Evolutionary conservation across 2,113 vertebrate species (phyloP).

Genomic region (Collichthys lucidus): DNA sequence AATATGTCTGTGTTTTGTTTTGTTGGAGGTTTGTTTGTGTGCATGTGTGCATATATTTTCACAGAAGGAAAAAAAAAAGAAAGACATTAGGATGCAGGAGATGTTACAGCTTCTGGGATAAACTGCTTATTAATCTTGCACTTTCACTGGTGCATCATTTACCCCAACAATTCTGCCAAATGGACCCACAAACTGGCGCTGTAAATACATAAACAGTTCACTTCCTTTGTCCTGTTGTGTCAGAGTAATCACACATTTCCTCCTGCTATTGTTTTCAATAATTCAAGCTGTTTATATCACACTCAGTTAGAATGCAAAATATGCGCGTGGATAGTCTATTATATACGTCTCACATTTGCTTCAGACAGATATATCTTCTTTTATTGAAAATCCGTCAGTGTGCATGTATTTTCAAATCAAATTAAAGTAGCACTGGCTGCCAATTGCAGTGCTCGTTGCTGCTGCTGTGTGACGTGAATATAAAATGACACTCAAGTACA

Average conservation of each 20-base stretch:
- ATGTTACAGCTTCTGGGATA: slow-evolving; percentile 48
- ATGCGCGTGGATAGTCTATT: slow-evolving; percentile 14
- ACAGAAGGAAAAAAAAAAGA: slow-evolving; percentile 9
- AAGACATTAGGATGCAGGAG: slow-evolving; percentile 59
- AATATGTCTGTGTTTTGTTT: neutral
- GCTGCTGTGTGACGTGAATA: slow-evolving; percentile 60
- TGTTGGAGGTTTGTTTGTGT: slow-evolving; percentile 15
- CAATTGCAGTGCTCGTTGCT: slow-evolving; percentile 14
- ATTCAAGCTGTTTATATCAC: slow-evolving; percentile 46
- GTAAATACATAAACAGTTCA: slow-evolving; percentile 67
- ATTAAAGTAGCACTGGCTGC: slow-evolving; percentile 24
- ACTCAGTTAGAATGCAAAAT: slow-evolving; percentile 19
- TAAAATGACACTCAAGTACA: slow-evolving; percentile 35
- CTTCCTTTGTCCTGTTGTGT: slow-evolving; percentile 53
- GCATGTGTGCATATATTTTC: slow-evolving; percentile 8
- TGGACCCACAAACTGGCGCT: slow-evolving; percentile 22
- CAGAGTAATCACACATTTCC: slow-evolving; percentile 42
- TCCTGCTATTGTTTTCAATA: slow-evolving; percentile 36
- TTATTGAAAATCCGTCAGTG: neutral
- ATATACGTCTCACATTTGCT: neutral
- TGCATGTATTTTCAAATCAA: slow-evolving; percentile 41
- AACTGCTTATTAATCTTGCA: slow-evolving; percentile 73
- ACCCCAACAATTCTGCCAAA: slow-evolving; percentile 59
- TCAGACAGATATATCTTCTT: slow-evolving; percentile 2
- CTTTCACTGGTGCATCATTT: slow-evolving; percentile 72